A percentile compares a stretch with the other conserved stretches of the same genome.
Evolutionary conservation across 2,113 vertebrate species (phyloP).

Genomic region (Sylvia atricapilla): DNA sequence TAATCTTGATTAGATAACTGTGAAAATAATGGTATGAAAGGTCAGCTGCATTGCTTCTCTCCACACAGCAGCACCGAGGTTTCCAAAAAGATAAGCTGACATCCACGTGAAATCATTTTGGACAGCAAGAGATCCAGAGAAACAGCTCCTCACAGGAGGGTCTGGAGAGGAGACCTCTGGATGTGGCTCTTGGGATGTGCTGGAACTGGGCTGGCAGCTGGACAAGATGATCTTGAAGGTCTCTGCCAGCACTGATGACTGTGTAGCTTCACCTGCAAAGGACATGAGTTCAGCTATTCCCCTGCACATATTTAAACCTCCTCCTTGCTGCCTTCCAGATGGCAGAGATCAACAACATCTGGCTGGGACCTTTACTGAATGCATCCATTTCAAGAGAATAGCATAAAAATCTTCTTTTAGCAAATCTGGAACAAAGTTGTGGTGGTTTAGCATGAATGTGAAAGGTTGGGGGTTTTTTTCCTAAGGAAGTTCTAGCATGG

Average conservation of each 20-base stretch:
- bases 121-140: neutral
- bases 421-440: neutral
- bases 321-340: neutral
- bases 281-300: rapidly evolving
- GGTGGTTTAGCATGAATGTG: too few relatives aligned
- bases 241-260: neutral
- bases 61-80: neutral
- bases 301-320: neutral
- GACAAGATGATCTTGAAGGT: rapidly evolving
- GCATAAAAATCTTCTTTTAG: neutral
- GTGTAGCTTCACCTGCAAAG: neutral
- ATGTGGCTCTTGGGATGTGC: neutral
- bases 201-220: neutral
- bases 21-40: neutral
- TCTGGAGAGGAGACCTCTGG: neutral
- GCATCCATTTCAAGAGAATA: too few relatives aligned
- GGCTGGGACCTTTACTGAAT: neutral
- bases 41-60: neutral
- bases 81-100: neutral
- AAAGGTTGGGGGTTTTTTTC: too few relatives aligned
- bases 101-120: neutral
- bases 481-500: too few relatives aligned
- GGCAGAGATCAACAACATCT: neutral
- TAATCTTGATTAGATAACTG: neutral
- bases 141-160: neutral